phyloP scores from a whole-genome alignment of 2,113 vertebrate species.

The Taxidea taxus region DNA sequence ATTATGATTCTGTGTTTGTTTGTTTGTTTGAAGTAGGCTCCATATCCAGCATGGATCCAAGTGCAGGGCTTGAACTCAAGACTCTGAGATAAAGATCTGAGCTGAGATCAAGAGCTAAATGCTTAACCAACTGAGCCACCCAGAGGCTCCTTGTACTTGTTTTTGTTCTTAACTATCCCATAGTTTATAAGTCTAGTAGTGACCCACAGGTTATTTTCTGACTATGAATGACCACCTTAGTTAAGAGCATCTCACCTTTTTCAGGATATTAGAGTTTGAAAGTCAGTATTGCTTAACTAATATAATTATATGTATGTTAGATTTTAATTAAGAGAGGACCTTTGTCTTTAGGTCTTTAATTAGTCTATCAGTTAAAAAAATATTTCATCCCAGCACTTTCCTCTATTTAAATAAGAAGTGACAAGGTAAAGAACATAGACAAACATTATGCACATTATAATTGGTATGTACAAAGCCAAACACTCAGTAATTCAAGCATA shows the following conservation, averaged over 20 bases:
- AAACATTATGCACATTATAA: not conserved
- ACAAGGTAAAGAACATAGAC: not conserved
- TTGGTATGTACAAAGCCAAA: not conserved
- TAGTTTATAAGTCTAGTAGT: not conserved
- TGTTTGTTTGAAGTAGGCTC: not conserved
- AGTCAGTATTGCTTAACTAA: not conserved
- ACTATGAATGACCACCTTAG: not conserved
- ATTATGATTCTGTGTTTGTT: not conserved
- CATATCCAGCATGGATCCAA: not conserved
- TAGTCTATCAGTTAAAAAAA: not conserved
- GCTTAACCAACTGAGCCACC: not conserved
- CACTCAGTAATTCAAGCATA: not conserved
- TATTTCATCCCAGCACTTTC: not conserved
- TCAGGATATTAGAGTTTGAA: conserved; percentile 9
- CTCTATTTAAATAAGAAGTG: conserved; percentile 2
- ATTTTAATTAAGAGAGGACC: not conserved
- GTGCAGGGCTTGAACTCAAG: not conserved
- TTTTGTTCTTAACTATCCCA: not conserved
- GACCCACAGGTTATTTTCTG: not conserved
- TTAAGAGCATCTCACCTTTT: not conserved
- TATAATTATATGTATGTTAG: not conserved
- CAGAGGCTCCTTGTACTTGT: not conserved
- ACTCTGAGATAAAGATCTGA: not conserved
- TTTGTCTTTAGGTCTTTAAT: not conserved
- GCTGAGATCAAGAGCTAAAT: not conserved